Evolutionary conservation across 1,140 invertebrate species (phyloP).

Genomic region (Pentalonia nigronervosa): DNA sequence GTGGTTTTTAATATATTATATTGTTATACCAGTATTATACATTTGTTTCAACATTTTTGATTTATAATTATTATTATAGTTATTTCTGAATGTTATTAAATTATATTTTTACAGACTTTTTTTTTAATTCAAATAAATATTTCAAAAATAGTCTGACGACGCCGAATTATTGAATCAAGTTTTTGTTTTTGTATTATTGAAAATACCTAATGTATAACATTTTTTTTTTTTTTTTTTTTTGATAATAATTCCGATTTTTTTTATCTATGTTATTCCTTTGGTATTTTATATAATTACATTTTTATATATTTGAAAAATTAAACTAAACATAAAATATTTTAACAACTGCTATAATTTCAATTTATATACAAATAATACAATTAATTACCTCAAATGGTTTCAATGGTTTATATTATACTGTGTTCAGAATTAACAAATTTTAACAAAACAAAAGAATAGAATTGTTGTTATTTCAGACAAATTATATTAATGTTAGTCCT

Average conservation of each 20-base stretch:
- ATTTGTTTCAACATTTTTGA: not conserved
- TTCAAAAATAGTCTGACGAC: slow-evolving; percentile 35
- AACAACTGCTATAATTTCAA: not conserved
- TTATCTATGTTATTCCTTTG: not conserved
- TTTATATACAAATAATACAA: not conserved
- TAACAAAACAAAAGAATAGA: not conserved
- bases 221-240: not conserved
- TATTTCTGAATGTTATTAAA: not conserved
- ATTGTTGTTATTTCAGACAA: not conserved
- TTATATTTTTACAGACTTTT: not conserved
- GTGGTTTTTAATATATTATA: not conserved
- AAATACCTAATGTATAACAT: not conserved
- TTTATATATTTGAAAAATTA: not conserved
- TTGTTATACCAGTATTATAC: not conserved
- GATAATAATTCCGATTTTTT: not conserved
- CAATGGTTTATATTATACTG: slow-evolving; percentile 3
- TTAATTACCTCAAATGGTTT: not conserved
- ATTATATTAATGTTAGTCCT: not conserved
- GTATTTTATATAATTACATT: not conserved
- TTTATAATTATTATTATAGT: not conserved
- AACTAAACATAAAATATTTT: not conserved
- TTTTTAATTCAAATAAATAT: slow-evolving; percentile 5
- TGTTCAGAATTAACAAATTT: not conserved
- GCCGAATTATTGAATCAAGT: slow-evolving; percentile 24
- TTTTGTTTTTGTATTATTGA: not conserved